Percentiles rank a stretch among this genome's conserved stretches.
Conservation (phyloP, 2,888 invertebrate species). For the Hemicrepidius hirtus region DNA sequence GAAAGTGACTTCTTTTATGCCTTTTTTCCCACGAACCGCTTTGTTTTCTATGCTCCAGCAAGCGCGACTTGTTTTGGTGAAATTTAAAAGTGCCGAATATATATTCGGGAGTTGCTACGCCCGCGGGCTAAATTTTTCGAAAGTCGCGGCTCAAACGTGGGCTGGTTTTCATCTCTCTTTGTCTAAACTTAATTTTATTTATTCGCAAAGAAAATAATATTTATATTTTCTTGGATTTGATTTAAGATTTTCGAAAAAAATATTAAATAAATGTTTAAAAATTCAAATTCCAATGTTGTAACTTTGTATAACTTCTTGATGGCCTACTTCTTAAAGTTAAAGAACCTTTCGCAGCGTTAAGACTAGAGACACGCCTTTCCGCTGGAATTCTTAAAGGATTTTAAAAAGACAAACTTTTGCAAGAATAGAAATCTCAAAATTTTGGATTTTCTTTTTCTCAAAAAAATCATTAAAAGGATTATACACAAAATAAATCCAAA, state of each 20-base stretch:
- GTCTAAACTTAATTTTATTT: too few relatives aligned
- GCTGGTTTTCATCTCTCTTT: neutral
- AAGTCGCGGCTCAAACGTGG: conserved; percentile 7
- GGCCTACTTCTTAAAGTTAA: conserved; percentile 3
- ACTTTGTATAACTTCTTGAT: neutral
- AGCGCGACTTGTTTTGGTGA: conserved; percentile 13
- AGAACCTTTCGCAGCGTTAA: conserved; percentile 7
- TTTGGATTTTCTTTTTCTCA: too few relatives aligned
- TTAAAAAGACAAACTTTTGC: too few relatives aligned
- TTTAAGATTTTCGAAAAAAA: too few relatives aligned
- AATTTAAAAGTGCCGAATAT: neutral
- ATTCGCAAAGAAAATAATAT: too few relatives aligned
- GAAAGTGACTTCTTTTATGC: neutral
- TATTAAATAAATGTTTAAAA: neutral
- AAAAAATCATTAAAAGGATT: too few relatives aligned
- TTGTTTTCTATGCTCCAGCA: neutral
- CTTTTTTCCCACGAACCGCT: neutral
- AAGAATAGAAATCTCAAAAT: too few relatives aligned
- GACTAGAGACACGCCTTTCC: neutral
- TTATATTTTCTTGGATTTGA: too few relatives aligned
- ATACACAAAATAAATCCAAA: too few relatives aligned
- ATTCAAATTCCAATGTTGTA: conserved; percentile 2
- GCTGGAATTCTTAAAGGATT: neutral
- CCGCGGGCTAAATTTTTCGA: neutral
- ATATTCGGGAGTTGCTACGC: neutral